A percentile compares a stretch with the other conserved stretches of the same genome.
phyloP scores from a whole-genome alignment of 2,888 invertebrate genomes.

The Ormyrus thymus region DNA sequence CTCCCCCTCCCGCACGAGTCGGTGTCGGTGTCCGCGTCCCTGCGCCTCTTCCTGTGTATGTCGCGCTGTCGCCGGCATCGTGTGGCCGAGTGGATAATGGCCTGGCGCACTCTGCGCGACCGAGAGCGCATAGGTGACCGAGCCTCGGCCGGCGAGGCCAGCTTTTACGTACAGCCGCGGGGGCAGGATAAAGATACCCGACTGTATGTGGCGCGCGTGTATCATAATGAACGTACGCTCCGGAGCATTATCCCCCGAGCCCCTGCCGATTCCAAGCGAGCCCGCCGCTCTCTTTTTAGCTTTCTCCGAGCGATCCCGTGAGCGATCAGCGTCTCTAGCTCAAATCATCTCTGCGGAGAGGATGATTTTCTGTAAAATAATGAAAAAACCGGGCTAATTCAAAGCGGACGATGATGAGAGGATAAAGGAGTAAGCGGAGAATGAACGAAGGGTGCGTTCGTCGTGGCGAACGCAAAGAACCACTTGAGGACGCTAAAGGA shows the following conservation, averaged over 20 bases:
- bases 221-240: slow-evolving; percentile 53
- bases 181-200: slow-evolving; percentile 41
- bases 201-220: slow-evolving; percentile 48
- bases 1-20: slow-evolving; percentile 2
- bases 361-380: slow-evolving; percentile 12
- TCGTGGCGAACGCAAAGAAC: slow-evolving; percentile 15
- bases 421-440: slow-evolving; percentile 18
- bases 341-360: background rate
- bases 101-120: slow-evolving; percentile 34
- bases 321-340: too few species aligned
- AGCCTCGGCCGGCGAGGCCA: background rate
- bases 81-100: slow-evolving; percentile 69
- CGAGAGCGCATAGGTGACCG: slow-evolving; percentile 30
- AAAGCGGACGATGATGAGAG: slow-evolving; percentile 19
- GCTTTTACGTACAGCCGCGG: background rate
- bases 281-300: too few species aligned
- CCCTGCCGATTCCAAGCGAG: slow-evolving; percentile 32
- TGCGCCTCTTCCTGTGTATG: slow-evolving; percentile 6
- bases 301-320: slow-evolving; percentile 43
- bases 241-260: slow-evolving; percentile 46
- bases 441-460: background rate
- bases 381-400: slow-evolving; percentile 5
- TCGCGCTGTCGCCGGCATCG: slow-evolving; percentile 57
- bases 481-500: slow-evolving; percentile 5
- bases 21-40: background rate